A percentile compares a stretch with the other conserved stretches of the same genome.
phyloP scores from a whole-genome alignment of 2,888 invertebrate species.

The Frankliniella fusca region DNA sequence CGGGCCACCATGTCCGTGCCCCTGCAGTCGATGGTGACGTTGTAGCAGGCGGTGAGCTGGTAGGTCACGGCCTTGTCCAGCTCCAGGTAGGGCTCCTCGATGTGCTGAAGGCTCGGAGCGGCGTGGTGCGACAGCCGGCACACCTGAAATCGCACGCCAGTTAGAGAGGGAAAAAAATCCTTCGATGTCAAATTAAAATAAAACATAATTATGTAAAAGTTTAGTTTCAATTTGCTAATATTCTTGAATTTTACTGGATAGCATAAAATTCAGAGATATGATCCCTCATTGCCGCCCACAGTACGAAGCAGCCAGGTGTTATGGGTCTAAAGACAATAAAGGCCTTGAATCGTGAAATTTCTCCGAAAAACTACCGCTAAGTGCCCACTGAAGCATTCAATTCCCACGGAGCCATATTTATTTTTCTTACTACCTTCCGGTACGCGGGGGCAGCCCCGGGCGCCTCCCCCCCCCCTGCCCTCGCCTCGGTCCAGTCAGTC shows the following conservation, averaged over 20 bases:
- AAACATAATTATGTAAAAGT: background rate
- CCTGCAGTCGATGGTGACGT: constrained; percentile 48
- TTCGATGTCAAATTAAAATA: background rate
- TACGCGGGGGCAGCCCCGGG: too few species aligned
- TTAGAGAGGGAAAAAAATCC: background rate
- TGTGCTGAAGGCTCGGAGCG: constrained; percentile 42
- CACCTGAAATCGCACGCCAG: constrained; percentile 38
- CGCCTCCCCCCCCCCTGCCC: background rate
- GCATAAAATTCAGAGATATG: too few species aligned
- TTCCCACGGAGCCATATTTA: background rate
- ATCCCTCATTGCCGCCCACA: too few species aligned
- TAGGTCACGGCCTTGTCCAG: constrained; percentile 46
- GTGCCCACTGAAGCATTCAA: background rate
- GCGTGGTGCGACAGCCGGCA: constrained; percentile 49
- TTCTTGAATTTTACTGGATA: too few species aligned
- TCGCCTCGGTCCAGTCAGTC: constrained; percentile 29
- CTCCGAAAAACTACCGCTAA: background rate
- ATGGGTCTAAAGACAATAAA: background rate
- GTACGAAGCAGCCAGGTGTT: too few species aligned
- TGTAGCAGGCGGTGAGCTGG: constrained; percentile 49
- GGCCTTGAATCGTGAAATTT: background rate
- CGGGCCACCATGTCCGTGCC: constrained; percentile 48
- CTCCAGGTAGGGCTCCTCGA: constrained; percentile 46
- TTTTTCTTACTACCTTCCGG: background rate
- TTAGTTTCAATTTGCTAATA: too few species aligned